Evolutionary conservation across 2,797 vertebrate genomes (phyloP), one percentile per base, ranked within the genome.

Genomic region (Helostoma temminkii): DNA sequence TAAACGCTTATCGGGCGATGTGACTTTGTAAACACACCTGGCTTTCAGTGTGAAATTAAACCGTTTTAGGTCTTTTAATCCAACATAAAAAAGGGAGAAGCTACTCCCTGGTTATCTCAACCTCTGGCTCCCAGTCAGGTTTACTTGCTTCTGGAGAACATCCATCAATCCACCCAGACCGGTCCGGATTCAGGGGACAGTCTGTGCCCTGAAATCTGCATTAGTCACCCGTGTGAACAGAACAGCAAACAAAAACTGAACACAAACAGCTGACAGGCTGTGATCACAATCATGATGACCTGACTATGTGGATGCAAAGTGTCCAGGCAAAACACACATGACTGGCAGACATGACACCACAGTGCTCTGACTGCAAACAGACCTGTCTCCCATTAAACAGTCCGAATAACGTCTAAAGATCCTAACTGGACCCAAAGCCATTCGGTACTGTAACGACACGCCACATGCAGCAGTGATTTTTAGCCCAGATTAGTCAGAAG

Each of bases 301-400:
- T 19, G 43, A n/a, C 19, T 5, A 49, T 21, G 28, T 2, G 18
- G 26, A 26, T 59, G 42, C 36, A 36, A 56, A 66, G 43, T 47
- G 3, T 49, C 37, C 57, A 64, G 28, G n/a, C 21, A 12, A 49
- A 42, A 42, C 50, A 74, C 76, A 77, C 72, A 62, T 66, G 64
- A 61, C 43, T 54, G 42, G 12, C 42, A 46, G 39, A 43, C 39
- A 49, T 72, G 53, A 80, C 66, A 93, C 91, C 94, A 93, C 90
- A 88, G 90, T 93, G 91, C 74, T 75, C 85, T 81, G 63, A 74
- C 82, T 65, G 18, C 7, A 57, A 12, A 7, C 28, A 59, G 36
- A 30, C 37, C 14, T 43, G 32, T 3, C 19, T 14, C 43, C 18
- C 8, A 24, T 25, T 16, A 37, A 52, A 43, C 22, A 54, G 0